phyloP scores from a whole-genome alignment of 2,888 invertebrate species.

The Caenorhabditis doughertyi region DNA sequence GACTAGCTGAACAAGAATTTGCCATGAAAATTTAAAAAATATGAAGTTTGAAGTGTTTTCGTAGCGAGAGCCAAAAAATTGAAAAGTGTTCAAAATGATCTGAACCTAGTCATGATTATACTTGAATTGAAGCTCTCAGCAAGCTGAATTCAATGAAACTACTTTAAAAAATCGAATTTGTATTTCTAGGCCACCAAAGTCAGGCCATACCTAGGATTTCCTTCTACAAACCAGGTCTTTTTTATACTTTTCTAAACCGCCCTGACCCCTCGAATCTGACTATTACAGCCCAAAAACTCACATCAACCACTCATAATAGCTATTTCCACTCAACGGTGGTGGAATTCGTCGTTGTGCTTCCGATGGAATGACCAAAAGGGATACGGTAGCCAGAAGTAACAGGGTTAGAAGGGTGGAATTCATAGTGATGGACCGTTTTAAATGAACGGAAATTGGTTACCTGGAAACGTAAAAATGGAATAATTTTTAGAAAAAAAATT shows the following conservation, averaged over 20 bases:
- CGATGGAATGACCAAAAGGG: background rate
- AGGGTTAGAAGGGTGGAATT: background rate
- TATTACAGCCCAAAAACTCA: slow-evolving; percentile 4
- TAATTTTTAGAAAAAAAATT: too few relatives aligned
- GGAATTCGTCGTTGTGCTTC: slow-evolving; percentile 39
- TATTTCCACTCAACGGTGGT: slow-evolving; percentile 27
- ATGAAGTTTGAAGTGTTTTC: too few relatives aligned
- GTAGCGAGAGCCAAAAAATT: background rate
- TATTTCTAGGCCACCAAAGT: background rate
- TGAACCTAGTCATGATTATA: background rate
- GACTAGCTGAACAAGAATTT: background rate
- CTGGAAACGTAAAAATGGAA: too few relatives aligned
- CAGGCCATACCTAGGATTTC: background rate
- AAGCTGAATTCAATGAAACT: background rate
- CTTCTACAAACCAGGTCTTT: background rate
- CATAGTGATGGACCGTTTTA: background rate
- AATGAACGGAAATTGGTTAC: too few relatives aligned
- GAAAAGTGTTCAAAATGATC: too few relatives aligned
- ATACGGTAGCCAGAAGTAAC: background rate
- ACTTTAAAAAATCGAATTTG: background rate
- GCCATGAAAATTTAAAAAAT: too few relatives aligned
- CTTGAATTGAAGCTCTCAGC: background rate
- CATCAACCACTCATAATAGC: slow-evolving; percentile 50
- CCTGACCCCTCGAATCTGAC: background rate
- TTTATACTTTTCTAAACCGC: background rate